Conservation (phyloP, 2,888 invertebrate genomes). For the Congeria kusceri region DNA sequence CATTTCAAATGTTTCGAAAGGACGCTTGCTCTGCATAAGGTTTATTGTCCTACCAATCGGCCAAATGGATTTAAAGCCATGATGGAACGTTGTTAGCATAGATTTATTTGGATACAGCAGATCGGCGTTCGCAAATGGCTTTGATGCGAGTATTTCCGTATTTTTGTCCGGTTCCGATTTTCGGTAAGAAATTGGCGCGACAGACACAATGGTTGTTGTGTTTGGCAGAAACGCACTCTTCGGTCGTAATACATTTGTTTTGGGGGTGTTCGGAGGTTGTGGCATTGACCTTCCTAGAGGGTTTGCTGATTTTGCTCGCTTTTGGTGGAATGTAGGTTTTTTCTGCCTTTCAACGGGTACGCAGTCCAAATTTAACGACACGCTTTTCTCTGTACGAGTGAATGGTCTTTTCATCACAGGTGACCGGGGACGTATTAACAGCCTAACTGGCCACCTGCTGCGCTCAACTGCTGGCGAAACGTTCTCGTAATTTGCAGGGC, state of each 20-base stretch:
- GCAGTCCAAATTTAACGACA: conserved; percentile 24
- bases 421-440: conserved; percentile 51
- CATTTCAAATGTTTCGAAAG: conserved; percentile 59
- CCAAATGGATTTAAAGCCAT: conserved; percentile 71
- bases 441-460: conserved; percentile 42
- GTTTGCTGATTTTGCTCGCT: conserved; percentile 32
- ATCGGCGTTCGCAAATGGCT: conserved; percentile 52
- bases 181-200: conserved; percentile 20
- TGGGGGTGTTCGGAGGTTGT: background rate
- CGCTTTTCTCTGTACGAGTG: conserved; percentile 12
- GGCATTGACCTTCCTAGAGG: background rate
- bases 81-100: conserved; percentile 53
- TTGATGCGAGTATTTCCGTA: conserved; percentile 32
- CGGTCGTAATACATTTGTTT: conserved; percentile 9
- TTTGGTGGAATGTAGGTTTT: background rate
- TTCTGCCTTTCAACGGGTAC: background rate
- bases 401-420: conserved; percentile 14
- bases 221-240: conserved; percentile 17
- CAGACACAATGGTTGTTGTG: no score
- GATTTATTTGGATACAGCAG: conserved; percentile 58
- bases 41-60: conserved; percentile 69
- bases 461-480: background rate
- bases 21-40: conserved; percentile 56
- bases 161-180: conserved; percentile 39
- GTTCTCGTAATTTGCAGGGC: conserved; percentile 5